These are phyloP conservation scores for Canis aureus DNA, from an alignment of 2,113 vertebrate species.

Conservation along the genomic window DNA sequence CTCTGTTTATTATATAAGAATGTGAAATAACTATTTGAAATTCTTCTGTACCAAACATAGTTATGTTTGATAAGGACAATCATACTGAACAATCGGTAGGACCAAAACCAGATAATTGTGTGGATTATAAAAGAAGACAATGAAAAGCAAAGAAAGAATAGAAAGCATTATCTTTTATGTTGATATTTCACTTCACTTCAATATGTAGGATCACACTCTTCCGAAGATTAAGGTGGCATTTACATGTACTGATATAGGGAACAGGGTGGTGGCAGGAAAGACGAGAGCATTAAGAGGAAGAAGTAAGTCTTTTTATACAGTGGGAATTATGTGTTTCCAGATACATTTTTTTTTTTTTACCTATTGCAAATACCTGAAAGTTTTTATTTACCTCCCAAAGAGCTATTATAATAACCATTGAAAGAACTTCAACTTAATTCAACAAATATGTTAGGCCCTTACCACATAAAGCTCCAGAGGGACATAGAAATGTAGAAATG, in stretches of 20 bases:
- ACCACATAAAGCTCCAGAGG: background rate
- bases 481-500: background rate
- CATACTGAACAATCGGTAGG: background rate
- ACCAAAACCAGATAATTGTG: background rate
- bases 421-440: constrained; percentile 5
- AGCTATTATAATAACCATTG: background rate
- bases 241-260: background rate
- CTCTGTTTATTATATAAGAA: constrained; percentile 6
- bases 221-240: background rate
- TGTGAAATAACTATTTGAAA: background rate
- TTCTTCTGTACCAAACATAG: background rate
- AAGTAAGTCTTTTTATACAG: background rate
- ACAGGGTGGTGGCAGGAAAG: background rate
- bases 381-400: background rate
- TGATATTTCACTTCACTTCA: background rate
- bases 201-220: background rate
- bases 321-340: background rate
- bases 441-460: background rate
- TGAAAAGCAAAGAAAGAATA: background rate
- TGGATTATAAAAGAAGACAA: background rate
- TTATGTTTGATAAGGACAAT: constrained; percentile 9
- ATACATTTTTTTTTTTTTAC: background rate
- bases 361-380: background rate
- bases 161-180: background rate
- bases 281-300: background rate